Conservation (phyloP, 2,113 vertebrate genomes). For the Misgurnus anguillicaudatus region DNA sequence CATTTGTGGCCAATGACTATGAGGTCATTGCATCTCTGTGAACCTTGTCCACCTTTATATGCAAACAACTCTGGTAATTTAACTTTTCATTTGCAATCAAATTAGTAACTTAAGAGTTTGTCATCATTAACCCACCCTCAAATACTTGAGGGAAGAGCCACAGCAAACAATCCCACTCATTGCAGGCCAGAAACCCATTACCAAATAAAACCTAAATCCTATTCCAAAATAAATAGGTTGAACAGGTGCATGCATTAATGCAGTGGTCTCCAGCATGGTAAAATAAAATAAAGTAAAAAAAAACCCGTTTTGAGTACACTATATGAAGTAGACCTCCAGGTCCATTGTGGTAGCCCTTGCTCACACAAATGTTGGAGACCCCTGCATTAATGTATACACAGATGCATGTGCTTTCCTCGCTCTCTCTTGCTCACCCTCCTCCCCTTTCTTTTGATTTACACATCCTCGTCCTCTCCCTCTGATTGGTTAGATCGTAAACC, state of each 20-base stretch:
- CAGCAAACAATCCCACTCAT: neutral
- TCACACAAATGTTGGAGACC: too few species aligned
- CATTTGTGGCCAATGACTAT: neutral
- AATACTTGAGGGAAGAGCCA: neutral
- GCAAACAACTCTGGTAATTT: neutral
- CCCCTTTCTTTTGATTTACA: neutral
- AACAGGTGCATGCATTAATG: too few species aligned
- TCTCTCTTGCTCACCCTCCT: neutral
- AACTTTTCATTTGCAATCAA: neutral
- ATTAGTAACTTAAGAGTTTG: neutral
- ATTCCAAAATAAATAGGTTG: neutral
- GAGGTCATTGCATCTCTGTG: constrained; percentile 21
- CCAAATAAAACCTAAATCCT: neutral
- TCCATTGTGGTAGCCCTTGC: too few species aligned
- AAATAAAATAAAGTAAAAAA: too few species aligned
- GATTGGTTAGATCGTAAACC: constrained; percentile 5
- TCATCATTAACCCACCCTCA: too few species aligned
- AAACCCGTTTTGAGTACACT: too few species aligned
- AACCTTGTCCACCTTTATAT: neutral
- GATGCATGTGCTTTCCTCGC: neutral
- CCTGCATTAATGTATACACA: too few species aligned
- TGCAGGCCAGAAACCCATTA: neutral
- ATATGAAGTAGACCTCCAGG: too few species aligned
- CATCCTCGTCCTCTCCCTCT: neutral
- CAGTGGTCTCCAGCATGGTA: too few species aligned